Base-by-base conservation (phyloP, 2,888 invertebrate genomes). In the Eremobia ochroleuca region DNA sequence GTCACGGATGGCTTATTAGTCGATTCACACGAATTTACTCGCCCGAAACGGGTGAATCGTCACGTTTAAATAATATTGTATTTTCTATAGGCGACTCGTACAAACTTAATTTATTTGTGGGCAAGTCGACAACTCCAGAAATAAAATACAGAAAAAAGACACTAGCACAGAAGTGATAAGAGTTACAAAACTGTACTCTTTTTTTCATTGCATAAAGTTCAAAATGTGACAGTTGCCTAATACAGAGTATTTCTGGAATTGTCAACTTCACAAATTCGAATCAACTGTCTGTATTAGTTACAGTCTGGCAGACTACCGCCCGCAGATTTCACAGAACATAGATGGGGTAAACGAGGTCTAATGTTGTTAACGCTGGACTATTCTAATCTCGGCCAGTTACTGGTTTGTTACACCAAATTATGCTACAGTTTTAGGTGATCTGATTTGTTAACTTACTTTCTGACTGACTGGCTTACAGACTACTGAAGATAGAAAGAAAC, bases 261-360 rank as follows among this genome's bases (percentile, higher is more conserved):
- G 52, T 55, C 25, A n/a, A 55, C 52, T 55, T n/a, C n/a, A n/a
- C n/a, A 55, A 55, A n/a, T 13, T 49, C 49, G 8, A 49, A 21
- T 55, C n/a, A 1, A 55, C 52, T n/a, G 15, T 46, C 37, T 66
- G 15, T 61, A 58, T 73, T 77, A 81, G 76, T 79, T 40, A 49
- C 66, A 55, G 66, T 46, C 61, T 66, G 28, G 18, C 37, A 40
- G 25, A 46, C 8, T n/a, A 5, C 28, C 8, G 34, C 49, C 37
- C 46, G 5, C 61, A 78, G 28, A 55, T 31, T 49, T 64, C n/a
- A 46, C 61, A 43, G n/a, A 34, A 52, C 49, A 52, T 43, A 65
- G 40, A 25, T 76, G 37, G 28, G 18, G 28, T 9, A 28, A 52
- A 58, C 64, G n/a, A 40, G 64, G 13, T 40, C 11, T 55, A 58